Conservation (phyloP, 2,113 vertebrate genomes). For the Tauraco erythrolophus region DNA sequence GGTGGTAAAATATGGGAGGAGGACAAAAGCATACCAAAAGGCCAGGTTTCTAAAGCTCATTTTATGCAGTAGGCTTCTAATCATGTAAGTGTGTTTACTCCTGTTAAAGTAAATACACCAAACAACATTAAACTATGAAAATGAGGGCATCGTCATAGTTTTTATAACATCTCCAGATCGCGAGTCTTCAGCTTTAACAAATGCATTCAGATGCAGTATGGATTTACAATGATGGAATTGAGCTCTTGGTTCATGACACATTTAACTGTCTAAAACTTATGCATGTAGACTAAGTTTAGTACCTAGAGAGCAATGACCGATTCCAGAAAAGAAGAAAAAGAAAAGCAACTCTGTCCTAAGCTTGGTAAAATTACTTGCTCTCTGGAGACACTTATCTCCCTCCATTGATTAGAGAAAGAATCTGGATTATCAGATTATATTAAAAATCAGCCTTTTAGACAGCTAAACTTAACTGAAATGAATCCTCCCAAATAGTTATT, state of each 20-base stretch:
- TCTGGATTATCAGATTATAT: background rate
- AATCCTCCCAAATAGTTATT: background rate
- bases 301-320: background rate
- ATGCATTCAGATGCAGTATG: background rate
- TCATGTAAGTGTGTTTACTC: background rate
- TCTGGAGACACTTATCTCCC: background rate
- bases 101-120: background rate
- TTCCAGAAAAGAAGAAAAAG: background rate
- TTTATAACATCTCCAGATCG: background rate
- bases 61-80: background rate
- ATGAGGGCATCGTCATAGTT: background rate
- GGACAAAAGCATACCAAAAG: background rate
- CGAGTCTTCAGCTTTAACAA: background rate
- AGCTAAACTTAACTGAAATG: background rate
- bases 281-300: background rate
- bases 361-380: background rate
- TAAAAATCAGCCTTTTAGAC: background rate
- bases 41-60: background rate
- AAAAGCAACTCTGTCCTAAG: background rate
- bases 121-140: background rate
- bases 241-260: background rate
- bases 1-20: background rate
- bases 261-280: background rate
- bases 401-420: background rate
- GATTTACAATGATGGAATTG: background rate